Percentiles rank a stretch among this genome's conserved stretches.
Conservation (phyloP, 1,140 invertebrate species). For the Drosophila sproati region DNA sequence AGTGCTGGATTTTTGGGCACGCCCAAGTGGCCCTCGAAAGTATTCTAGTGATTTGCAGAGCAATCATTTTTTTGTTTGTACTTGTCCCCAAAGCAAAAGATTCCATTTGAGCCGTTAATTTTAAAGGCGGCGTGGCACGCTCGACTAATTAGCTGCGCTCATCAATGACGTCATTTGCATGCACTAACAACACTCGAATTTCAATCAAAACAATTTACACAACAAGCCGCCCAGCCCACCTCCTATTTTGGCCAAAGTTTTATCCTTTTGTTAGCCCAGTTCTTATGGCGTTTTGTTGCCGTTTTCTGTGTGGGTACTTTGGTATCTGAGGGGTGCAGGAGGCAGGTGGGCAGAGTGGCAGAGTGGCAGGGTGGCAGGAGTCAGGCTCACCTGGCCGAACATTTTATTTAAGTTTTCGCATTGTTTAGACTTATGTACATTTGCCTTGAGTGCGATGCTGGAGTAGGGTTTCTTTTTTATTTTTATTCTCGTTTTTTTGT, state of each 20-base stretch:
- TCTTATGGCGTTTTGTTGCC: conserved; percentile 37
- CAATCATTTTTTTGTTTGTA: background rate
- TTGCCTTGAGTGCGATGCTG: conserved; percentile 58
- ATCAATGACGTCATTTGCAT: conserved; percentile 62
- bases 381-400: conserved; percentile 20
- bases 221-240: background rate
- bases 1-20: background rate
- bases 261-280: conserved; percentile 47
- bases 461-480: background rate
- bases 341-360: background rate
- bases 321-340: background rate
- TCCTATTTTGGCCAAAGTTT: conserved; percentile 12
- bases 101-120: conserved; percentile 4
- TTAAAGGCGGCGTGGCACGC: conserved; percentile 30
- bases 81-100: background rate
- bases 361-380: background rate
- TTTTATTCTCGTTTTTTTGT: background rate
- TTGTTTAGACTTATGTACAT: conserved; percentile 65
- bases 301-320: conserved; percentile 16
- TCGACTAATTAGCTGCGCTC: conserved; percentile 49
- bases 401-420: conserved; percentile 69
- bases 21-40: conserved; percentile 36
- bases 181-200: conserved; percentile 46
- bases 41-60: conserved; percentile 34
- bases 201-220: conserved; percentile 57